A percentile compares a stretch with the other conserved stretches of the same genome.
Evolutionary conservation across 2,113 vertebrate genomes (phyloP).

Genomic region (Megaptera novaeangliae): DNA sequence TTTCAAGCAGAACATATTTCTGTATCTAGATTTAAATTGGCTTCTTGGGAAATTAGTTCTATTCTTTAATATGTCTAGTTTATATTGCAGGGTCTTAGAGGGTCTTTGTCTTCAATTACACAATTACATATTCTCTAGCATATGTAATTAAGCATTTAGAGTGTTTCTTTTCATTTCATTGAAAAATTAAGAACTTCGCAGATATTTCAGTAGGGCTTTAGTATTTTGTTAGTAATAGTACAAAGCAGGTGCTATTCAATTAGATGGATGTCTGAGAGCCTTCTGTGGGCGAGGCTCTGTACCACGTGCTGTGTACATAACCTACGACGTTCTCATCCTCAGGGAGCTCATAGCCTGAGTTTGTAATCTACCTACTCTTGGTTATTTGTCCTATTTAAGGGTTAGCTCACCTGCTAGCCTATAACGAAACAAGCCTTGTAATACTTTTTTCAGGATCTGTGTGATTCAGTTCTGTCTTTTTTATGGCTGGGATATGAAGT

Average conservation of each 20-base stretch:
- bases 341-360: neutral
- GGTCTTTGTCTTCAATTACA: neutral
- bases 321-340: neutral
- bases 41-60: neutral
- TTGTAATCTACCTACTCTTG: neutral
- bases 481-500: neutral
- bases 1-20: neutral
- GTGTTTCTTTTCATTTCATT: neutral
- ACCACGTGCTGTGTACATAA: neutral
- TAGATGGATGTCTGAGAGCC: neutral
- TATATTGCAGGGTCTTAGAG: neutral
- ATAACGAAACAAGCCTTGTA: neutral
- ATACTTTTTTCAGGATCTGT: neutral
- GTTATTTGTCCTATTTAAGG: neutral
- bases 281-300: neutral
- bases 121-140: neutral
- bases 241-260: neutral
- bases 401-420: neutral
- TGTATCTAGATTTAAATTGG: neutral
- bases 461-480: neutral
- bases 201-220: neutral
- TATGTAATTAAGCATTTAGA: neutral
- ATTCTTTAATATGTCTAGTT: neutral
- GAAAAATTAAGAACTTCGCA: neutral
- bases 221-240: neutral